A percentile compares a stretch with the other conserved stretches of the same genome.
These are phyloP conservation scores for Sepioteuthis lessoniana DNA, from an alignment of 2,888 invertebrate genomes.

Conservation along the genomic window DNA sequence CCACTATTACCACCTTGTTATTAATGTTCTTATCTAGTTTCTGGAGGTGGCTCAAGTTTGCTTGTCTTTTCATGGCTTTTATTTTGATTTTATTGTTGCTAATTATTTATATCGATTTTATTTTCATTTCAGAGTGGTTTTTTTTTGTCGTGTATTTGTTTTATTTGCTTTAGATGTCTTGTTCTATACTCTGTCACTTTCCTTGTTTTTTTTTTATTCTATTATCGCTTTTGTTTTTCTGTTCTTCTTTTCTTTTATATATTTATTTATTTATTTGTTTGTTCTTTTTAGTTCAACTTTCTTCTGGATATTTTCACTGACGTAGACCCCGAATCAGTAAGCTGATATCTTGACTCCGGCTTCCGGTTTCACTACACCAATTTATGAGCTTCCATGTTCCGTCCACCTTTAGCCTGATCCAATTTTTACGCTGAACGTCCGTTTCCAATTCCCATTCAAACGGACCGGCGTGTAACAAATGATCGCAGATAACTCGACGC, in stretches of 20 bases:
- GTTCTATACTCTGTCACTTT: not conserved
- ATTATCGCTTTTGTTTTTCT: not conserved
- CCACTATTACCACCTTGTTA: not conserved
- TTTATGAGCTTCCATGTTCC: not conserved
- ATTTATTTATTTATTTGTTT: no score
- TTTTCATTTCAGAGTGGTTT: not conserved
- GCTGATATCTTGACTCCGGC: not conserved
- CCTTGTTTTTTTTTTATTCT: not conserved
- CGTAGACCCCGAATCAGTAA: not conserved
- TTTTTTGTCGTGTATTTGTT: not conserved
- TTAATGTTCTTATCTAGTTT: slow-evolving; percentile 24
- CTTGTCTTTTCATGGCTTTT: not conserved
- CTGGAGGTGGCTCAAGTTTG: not conserved
- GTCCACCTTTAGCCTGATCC: not conserved
- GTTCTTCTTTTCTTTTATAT: no score
- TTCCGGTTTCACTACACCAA: not conserved
- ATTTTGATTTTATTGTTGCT: not conserved
- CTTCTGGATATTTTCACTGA: not conserved
- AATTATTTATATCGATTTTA: not conserved
- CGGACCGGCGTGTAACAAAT: not conserved
- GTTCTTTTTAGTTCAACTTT: not conserved
- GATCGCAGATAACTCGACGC: slow-evolving; percentile 33
- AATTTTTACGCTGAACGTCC: not conserved
- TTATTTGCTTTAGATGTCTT: not conserved
- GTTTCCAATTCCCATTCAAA: not conserved